A percentile compares a stretch with the other conserved stretches of the same genome.
Evolutionary conservation across 2,113 vertebrate species (phyloP).

Genomic region (Cyanoramphus novaezelandiae): DNA sequence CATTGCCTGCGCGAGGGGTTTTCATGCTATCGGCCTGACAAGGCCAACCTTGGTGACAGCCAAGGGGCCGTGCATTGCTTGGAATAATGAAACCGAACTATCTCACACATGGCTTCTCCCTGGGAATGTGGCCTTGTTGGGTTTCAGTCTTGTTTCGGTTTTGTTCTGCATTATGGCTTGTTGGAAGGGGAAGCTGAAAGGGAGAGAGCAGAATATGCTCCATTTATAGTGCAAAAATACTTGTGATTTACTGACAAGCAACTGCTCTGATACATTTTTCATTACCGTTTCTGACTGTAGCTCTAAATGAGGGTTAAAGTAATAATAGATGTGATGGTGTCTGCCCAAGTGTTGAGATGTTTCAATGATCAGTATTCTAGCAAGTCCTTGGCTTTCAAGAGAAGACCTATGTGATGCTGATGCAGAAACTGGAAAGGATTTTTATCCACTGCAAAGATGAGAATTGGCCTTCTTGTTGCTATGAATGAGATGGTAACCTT

Average conservation of each 20-base stretch:
- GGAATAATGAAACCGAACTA: conserved; percentile 64
- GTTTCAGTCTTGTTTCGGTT: conserved; percentile 62
- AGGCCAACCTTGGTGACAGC: conserved; percentile 38
- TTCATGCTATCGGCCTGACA: conserved; percentile 8
- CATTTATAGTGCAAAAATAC: neutral
- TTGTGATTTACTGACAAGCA: neutral
- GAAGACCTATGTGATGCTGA: neutral
- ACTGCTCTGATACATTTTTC: neutral
- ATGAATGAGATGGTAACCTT: neutral
- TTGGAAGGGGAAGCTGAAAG: neutral
- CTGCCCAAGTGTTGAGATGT: neutral
- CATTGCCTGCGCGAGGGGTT: neutral
- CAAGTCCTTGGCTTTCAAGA: neutral
- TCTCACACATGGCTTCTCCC: conserved; percentile 66
- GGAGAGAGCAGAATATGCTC: neutral
- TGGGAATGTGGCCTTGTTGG: conserved; percentile 51
- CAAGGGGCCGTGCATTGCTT: conserved; percentile 54
- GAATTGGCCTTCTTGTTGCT: neutral
- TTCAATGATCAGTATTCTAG: neutral
- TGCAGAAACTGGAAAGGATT: neutral
- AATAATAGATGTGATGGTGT: neutral
- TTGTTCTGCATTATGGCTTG: conserved; percentile 27
- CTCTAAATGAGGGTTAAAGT: neutral
- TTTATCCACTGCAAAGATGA: neutral
- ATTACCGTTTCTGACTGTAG: neutral